These are phyloP conservation scores for Hydrophis major DNA, from an alignment of 2,797 vertebrate species.

Conservation along the genomic window DNA sequence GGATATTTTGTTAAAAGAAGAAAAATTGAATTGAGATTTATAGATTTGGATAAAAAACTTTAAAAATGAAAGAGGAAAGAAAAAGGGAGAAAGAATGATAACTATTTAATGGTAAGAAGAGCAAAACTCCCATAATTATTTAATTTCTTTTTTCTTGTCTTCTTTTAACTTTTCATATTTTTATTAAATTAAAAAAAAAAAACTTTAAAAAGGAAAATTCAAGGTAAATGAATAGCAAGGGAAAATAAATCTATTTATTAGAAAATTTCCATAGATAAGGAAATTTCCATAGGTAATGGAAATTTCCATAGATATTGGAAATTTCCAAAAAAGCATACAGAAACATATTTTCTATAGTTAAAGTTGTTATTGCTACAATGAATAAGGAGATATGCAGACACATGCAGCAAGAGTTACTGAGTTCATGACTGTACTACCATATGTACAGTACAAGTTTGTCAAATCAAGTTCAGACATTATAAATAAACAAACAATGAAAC, in stretches of 20 bases:
- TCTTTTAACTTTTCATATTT: not conserved
- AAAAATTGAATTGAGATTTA: not conserved
- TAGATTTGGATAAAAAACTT: not conserved
- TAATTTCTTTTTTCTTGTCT: not conserved
- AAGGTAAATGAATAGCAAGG: not conserved
- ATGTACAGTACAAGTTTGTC: not conserved
- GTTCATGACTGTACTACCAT: not conserved
- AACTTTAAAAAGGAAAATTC: not conserved
- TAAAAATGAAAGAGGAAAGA: not conserved
- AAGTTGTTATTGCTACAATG: slow-evolving; percentile 29
- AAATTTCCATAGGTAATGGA: not conserved
- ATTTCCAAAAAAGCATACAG: not conserved
- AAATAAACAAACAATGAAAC: slow-evolving; percentile 24
- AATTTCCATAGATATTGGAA: not conserved
- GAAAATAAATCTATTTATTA: not conserved
- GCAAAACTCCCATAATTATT: not conserved
- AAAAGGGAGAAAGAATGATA: not conserved
- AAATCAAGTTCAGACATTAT: not conserved
- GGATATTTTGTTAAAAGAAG: not conserved
- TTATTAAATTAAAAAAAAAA: not conserved
- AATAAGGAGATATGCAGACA: not conserved
- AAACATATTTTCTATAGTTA: slow-evolving; percentile 24
- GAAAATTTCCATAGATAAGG: not conserved
- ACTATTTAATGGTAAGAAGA: not conserved
- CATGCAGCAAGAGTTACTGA: slow-evolving; percentile 28